Evolutionary conservation across 2,888 invertebrate species (phyloP).

Genomic region (Dysmachus trigonus): DNA sequence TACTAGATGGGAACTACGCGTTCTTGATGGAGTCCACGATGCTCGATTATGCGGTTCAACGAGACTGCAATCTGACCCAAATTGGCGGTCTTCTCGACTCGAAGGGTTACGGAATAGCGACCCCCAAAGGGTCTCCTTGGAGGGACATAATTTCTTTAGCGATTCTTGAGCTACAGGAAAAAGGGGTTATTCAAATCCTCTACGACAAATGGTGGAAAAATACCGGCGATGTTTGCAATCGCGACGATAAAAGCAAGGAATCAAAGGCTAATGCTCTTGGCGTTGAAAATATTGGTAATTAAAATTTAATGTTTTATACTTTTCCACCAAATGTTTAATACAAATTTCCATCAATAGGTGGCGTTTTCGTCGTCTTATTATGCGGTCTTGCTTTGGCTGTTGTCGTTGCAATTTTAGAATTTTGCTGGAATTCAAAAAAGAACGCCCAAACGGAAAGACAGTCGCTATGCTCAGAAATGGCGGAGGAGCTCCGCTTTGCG

Average conservation of each 20-base stretch:
- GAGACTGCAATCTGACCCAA: slow-evolving; percentile 97
- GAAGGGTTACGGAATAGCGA: slow-evolving; percentile 92
- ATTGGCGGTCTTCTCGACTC: slow-evolving; percentile 77
- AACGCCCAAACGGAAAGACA: slow-evolving; percentile 84
- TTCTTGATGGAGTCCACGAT: slow-evolving; percentile 98
- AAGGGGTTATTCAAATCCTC: slow-evolving; percentile 89
- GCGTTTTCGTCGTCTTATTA: slow-evolving; percentile 95
- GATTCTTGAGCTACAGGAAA: slow-evolving; percentile 93
- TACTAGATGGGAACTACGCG: slow-evolving; percentile 90
- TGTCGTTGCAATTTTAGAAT: slow-evolving; percentile 91
- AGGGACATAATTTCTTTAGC: slow-evolving; percentile 96
- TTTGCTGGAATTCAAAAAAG: slow-evolving; percentile 93
- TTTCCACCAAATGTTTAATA: too few species aligned
- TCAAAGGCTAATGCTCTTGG: slow-evolving; percentile 93
- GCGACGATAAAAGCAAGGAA: slow-evolving; percentile 88
- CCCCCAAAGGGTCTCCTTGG: slow-evolving; percentile 95
- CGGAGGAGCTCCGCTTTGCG: slow-evolving; percentile 89
- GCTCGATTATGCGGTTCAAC: slow-evolving; percentile 93
- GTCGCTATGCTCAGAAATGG: slow-evolving; percentile 94
- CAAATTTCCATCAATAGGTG: slow-evolving; percentile 68
- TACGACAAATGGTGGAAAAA: slow-evolving; percentile 99
- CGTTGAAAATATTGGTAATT: slow-evolving; percentile 78
- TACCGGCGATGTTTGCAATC: slow-evolving; percentile 88
- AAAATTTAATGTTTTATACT: too few species aligned
- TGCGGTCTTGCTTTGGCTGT: slow-evolving; percentile 92